Evolutionary conservation across 2,113 vertebrate species (phyloP).

Genomic region (Tautogolabrus adspersus): DNA sequence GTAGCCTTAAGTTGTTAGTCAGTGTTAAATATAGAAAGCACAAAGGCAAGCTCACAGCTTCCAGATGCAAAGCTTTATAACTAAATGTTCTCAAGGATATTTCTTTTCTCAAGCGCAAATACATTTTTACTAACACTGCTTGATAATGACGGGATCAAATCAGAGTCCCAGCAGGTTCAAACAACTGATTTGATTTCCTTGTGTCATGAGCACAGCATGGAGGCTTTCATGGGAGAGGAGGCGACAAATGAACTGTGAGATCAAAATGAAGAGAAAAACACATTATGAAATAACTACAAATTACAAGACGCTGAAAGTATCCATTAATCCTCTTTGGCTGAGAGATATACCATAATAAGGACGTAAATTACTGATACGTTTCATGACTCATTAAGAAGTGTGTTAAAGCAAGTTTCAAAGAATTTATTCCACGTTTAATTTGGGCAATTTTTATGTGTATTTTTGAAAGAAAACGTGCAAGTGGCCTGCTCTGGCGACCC

Average conservation of each 20-base stretch:
- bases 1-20: background rate
- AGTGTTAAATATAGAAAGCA: background rate
- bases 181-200: slow-evolving; percentile 26
- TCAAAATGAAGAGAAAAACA: slow-evolving; percentile 20
- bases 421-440: background rate
- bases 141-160: slow-evolving; percentile 37
- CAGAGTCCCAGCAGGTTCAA: slow-evolving; percentile 40
- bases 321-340: slow-evolving; percentile 9
- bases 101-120: slow-evolving; percentile 4
- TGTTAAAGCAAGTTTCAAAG: background rate
- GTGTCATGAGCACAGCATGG: slow-evolving; percentile 35
- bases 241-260: slow-evolving; percentile 35
- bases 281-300: slow-evolving; percentile 1
- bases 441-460: background rate
- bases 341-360: background rate
- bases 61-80: background rate
- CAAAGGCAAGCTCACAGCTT: background rate
- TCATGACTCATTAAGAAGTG: background rate
- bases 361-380: background rate
- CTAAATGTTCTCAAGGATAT: background rate
- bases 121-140: slow-evolving; percentile 1
- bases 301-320: background rate
- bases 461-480: no score
- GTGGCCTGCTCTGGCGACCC: no score
- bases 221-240: slow-evolving; percentile 33